A percentile compares a stretch with the other conserved stretches of the same genome.
Evolutionary conservation across 2,113 vertebrate genomes (phyloP).

Genomic region (Cyanoderma ruficeps): DNA sequence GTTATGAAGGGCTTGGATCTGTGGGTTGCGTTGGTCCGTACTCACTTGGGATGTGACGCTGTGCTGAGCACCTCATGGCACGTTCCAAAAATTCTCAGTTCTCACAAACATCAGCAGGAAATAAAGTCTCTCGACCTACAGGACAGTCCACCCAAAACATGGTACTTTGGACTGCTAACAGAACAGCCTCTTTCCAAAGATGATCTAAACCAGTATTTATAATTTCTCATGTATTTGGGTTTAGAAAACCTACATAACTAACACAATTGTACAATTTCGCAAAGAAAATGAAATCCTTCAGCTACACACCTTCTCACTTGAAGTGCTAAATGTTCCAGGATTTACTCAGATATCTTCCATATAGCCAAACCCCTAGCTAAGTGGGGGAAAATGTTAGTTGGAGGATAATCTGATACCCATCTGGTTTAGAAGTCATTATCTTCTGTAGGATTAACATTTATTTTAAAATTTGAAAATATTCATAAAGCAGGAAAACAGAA

Average conservation of each 20-base stretch:
- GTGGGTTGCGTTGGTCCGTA: background rate
- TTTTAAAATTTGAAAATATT: background rate
- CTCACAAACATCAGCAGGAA: background rate
- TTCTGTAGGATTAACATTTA: background rate
- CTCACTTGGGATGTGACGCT: background rate
- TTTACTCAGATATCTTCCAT: background rate
- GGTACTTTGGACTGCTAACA: background rate
- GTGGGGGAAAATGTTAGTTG: constrained; percentile 13
- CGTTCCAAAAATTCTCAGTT: background rate
- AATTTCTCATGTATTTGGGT: background rate
- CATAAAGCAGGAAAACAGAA: background rate
- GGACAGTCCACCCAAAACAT: background rate
- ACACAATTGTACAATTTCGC: background rate
- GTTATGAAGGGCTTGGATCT: background rate
- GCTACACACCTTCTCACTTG: background rate
- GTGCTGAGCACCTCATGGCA: background rate
- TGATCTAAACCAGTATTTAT: background rate
- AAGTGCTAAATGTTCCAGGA: background rate
- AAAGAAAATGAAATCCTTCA: background rate
- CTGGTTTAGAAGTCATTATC: constrained; percentile 13
- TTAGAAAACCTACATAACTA: background rate
- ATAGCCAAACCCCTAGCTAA: background rate
- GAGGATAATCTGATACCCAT: constrained; percentile 9
- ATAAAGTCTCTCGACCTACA: background rate
- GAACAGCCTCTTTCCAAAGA: background rate